Conservation (phyloP, 2,888 invertebrate species). For the Protonemura montana region DNA sequence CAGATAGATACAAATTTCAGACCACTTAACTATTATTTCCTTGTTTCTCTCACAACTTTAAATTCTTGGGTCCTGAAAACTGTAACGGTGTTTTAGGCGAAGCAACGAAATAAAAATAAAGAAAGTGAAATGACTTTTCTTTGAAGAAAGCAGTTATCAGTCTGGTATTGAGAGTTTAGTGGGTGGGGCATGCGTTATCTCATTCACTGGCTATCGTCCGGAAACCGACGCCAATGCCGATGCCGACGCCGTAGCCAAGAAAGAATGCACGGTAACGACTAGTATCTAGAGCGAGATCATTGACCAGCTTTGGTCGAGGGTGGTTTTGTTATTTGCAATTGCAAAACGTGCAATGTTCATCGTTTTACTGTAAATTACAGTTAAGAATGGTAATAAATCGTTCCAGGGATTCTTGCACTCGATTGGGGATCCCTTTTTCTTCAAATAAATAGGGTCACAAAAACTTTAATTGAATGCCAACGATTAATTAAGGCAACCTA, state of each 20-base stretch:
- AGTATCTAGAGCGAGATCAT: background rate
- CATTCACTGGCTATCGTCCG: background rate
- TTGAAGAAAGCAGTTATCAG: slow-evolving; percentile 8
- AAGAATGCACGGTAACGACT: no score
- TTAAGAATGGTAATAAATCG: no score
- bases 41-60: background rate
- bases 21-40: background rate
- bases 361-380: no score
- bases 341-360: no score
- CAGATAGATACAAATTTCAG: background rate
- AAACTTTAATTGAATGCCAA: no score
- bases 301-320: no score
- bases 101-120: background rate
- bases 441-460: no score
- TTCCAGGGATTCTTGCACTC: no score
- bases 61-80: background rate
- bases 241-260: background rate
- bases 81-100: background rate
- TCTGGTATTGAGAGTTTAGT: background rate
- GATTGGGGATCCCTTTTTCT: no score
- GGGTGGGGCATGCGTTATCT: background rate
- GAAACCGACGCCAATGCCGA: background rate
- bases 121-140: slow-evolving; percentile 20
- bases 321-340: no score
- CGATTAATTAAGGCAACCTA: no score